phyloP scores from a whole-genome alignment of 2,797 vertebrate genomes.

The Anomalospiza imberbis region DNA sequence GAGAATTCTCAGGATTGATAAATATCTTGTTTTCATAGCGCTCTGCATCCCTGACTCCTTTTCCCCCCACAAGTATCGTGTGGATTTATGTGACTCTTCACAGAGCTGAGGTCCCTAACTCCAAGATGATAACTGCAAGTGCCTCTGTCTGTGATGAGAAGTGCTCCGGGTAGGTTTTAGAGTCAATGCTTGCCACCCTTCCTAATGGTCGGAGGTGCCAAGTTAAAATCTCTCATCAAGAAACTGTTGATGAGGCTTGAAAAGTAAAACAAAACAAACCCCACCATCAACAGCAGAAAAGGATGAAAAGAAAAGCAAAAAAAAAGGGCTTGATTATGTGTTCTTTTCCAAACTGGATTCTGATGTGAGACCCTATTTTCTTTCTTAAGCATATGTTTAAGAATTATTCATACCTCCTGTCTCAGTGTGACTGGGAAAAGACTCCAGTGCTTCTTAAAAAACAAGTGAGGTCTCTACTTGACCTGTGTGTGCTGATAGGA shows the following conservation, averaged over 20 bases:
- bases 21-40: neutral
- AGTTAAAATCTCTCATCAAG: neutral
- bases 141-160: neutral
- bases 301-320: neutral
- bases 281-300: neutral
- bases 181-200: neutral
- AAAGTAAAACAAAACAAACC: neutral
- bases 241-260: neutral
- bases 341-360: neutral
- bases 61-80: accelerated
- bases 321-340: neutral
- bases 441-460: neutral
- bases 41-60: neutral
- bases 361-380: neutral
- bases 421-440: neutral
- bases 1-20: neutral
- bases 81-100: neutral
- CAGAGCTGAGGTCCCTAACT: neutral
- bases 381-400: neutral
- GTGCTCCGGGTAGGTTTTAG: neutral
- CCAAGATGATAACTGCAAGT: neutral
- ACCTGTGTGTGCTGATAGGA: neutral
- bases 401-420: neutral
- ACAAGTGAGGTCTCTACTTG: neutral
- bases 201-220: neutral